Evolutionary conservation across 2,113 vertebrate species (phyloP).

Genomic region (Myiopsitta monachus): DNA sequence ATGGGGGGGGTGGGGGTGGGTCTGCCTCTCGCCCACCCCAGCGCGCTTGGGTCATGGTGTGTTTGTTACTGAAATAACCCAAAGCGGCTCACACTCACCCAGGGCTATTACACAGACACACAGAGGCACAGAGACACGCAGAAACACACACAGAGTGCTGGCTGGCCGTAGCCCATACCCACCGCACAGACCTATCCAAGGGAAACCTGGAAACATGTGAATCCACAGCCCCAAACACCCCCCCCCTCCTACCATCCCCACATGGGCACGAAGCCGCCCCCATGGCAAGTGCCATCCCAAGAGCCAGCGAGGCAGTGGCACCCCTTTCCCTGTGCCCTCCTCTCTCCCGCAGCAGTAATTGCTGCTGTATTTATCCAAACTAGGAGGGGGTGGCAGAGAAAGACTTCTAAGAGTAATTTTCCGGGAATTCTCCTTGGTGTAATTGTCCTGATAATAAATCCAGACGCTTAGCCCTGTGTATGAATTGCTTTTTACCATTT

Average conservation of each 20-base stretch:
- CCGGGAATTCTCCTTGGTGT: slow-evolving; percentile 38
- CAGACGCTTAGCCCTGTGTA: slow-evolving; percentile 16
- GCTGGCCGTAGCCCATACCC: accelerated
- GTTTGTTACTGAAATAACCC: background rate
- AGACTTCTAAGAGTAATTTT: slow-evolving; percentile 60
- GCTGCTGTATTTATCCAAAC: slow-evolving; percentile 56
- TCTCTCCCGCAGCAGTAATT: slow-evolving; percentile 39
- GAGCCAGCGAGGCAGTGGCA: background rate
- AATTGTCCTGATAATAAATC: slow-evolving; percentile 61
- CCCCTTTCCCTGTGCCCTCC: background rate
- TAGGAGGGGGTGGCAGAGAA: slow-evolving; percentile 62
- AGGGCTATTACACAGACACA: background rate
- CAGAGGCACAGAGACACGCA: background rate
- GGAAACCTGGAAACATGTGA: accelerated
- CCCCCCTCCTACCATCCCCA: background rate
- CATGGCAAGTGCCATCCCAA: background rate
- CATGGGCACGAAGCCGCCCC: background rate
- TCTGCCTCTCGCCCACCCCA: background rate
- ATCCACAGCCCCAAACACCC: accelerated
- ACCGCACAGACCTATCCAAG: accelerated
- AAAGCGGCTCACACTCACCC: accelerated
- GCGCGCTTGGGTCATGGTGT: accelerated
- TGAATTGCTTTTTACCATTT: slow-evolving; percentile 57
- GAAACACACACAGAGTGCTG: accelerated
- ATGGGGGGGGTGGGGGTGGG: background rate